A percentile compares a stretch with the other conserved stretches of the same genome.
These are phyloP conservation scores for Drosophila atroscutellata DNA, from an alignment of 2,888 invertebrate species.

Conservation along the genomic window DNA sequence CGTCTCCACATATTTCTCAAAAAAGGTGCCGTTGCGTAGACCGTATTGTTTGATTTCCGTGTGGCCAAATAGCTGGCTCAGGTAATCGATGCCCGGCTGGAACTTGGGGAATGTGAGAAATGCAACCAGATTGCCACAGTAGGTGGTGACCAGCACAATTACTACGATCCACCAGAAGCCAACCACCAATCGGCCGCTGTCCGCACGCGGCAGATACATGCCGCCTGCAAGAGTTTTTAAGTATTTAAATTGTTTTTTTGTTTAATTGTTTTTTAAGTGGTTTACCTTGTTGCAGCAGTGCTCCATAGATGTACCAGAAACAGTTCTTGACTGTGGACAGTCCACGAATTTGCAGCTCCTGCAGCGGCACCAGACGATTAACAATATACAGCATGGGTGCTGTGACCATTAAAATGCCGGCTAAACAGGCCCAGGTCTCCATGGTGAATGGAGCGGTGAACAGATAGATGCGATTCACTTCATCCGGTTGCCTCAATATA, in stretches of 20 bases:
- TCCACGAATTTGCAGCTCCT: constrained; percentile 84
- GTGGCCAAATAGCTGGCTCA: constrained; percentile 84
- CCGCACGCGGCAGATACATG: constrained; percentile 93
- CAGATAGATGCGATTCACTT: constrained; percentile 92
- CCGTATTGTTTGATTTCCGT: constrained; percentile 90
- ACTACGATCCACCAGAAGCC: constrained; percentile 97
- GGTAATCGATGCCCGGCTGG: constrained; percentile 82
- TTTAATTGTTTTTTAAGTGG: background rate
- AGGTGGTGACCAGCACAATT: constrained; percentile 94
- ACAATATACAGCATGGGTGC: constrained; percentile 91
- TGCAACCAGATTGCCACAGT: constrained; percentile 96
- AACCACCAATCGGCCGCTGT: constrained; percentile 93
- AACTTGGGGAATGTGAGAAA: constrained; percentile 95
- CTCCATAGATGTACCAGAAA: constrained; percentile 93
- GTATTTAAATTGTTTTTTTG: background rate
- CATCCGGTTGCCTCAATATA: constrained; percentile 91
- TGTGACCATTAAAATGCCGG: constrained; percentile 90
- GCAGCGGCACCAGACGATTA: constrained; percentile 89
- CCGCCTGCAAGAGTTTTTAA: constrained; percentile 87
- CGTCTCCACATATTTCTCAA: constrained; percentile 87
- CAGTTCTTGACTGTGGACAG: constrained; percentile 84
- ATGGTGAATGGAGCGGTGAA: constrained; percentile 93
- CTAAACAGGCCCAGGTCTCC: constrained; percentile 93
- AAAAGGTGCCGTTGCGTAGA: constrained; percentile 90
- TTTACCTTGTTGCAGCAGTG: constrained; percentile 94